These are phyloP conservation scores for Drosophila parabipectinata DNA, from an alignment of 1,140 invertebrate species.

Conservation along the genomic window DNA sequence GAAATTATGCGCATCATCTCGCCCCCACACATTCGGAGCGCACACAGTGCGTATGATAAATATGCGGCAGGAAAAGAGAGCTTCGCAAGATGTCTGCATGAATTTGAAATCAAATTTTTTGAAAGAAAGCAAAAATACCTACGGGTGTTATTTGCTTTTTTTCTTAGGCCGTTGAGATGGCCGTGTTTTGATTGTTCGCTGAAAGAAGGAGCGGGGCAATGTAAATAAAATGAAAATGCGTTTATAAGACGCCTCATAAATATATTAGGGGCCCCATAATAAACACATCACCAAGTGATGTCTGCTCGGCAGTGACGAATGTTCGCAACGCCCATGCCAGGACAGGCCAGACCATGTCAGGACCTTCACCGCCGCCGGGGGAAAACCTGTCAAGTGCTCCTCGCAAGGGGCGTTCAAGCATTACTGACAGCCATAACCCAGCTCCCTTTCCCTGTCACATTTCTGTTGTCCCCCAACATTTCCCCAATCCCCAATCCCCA, in stretches of 20 bases:
- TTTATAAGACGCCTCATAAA: conserved; percentile 82
- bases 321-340: conserved; percentile 14
- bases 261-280: conserved; percentile 81
- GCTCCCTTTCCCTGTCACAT: conserved; percentile 5
- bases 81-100: conserved; percentile 63
- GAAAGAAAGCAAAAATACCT: conserved; percentile 54
- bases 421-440: conserved; percentile 57
- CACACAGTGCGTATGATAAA: conserved; percentile 45
- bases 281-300: conserved; percentile 77
- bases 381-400: conserved; percentile 67
- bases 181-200: conserved; percentile 26
- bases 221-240: conserved; percentile 81
- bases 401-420: conserved; percentile 67
- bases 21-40: conserved; percentile 15
- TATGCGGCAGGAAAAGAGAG: conserved; percentile 15
- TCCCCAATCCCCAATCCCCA: conserved; percentile 8
- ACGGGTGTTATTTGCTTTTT: conserved; percentile 54
- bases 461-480: neutral
- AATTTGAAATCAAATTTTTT: conserved; percentile 77
- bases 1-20: conserved; percentile 61
- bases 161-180: conserved; percentile 13
- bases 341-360: conserved; percentile 19
- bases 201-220: conserved; percentile 37
- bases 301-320: conserved; percentile 66
- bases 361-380: conserved; percentile 14